These are phyloP conservation scores for Trialeurodes vaporariorum DNA, from an alignment of 1,140 invertebrate genomes.

Conservation along the genomic window DNA sequence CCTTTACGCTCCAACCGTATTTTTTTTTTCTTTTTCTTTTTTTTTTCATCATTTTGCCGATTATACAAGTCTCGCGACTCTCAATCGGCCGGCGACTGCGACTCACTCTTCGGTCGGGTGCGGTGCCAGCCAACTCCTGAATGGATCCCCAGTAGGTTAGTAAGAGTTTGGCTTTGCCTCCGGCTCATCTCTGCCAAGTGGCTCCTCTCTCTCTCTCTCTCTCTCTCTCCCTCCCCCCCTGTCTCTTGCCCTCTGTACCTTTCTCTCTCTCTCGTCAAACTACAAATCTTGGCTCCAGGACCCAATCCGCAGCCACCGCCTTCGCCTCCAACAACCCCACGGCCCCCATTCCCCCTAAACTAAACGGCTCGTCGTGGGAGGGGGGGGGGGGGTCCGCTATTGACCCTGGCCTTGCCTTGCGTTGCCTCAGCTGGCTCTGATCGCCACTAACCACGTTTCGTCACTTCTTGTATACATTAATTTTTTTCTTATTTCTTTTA, in stretches of 20 bases:
- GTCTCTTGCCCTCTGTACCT: too few relatives aligned
- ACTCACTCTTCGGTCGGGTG: not conserved
- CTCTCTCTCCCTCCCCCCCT: too few relatives aligned
- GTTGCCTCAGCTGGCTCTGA: not conserved
- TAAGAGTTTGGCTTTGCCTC: slow-evolving; percentile 14
- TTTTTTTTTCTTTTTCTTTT: too few relatives aligned
- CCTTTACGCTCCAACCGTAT: too few relatives aligned
- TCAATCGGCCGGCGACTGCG: too few relatives aligned
- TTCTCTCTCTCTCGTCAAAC: not conserved
- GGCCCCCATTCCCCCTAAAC: too few relatives aligned
- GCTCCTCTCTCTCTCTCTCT: too few relatives aligned
- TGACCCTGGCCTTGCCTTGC: not conserved
- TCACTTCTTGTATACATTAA: too few relatives aligned
- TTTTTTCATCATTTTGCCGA: too few relatives aligned
- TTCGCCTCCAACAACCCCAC: not conserved
- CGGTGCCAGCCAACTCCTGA: slow-evolving; percentile 7
- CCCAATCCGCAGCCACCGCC: not conserved
- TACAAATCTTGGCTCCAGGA: not conserved
- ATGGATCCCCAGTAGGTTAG: slow-evolving; percentile 13
- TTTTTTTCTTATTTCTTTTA: too few relatives aligned
- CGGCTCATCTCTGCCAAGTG: slow-evolving; percentile 13
- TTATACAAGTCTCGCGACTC: too few relatives aligned
- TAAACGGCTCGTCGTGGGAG: too few relatives aligned
- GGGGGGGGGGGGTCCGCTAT: not conserved
- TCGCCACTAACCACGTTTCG: not conserved